Evolutionary conservation across 2,113 vertebrate species (phyloP).

Genomic region (Ceyx margarethae): DNA sequence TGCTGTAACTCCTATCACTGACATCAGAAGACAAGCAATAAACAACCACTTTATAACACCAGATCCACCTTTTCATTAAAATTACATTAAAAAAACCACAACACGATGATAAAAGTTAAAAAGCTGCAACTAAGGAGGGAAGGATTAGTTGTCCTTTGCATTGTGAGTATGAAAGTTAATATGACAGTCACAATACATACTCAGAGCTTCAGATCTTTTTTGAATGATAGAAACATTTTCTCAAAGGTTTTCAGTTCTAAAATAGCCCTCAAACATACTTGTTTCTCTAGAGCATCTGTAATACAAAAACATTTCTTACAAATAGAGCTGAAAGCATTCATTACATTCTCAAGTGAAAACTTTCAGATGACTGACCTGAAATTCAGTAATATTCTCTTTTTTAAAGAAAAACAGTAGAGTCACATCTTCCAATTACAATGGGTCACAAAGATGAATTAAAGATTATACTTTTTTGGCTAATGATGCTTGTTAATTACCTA

Average conservation of each 20-base stretch:
- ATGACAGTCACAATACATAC: neutral
- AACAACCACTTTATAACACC: neutral
- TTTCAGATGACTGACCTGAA: constrained; percentile 12
- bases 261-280: constrained; percentile 25
- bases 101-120: neutral
- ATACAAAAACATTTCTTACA: constrained; percentile 27
- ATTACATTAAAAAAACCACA: constrained; percentile 31
- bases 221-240: constrained; percentile 29
- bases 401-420: neutral
- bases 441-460: constrained; percentile 12
- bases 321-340: constrained; percentile 26
- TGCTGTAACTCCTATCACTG: neutral
- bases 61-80: constrained; percentile 39
- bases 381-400: neutral
- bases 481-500: neutral
- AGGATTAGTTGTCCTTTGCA: constrained; percentile 30
- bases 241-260: constrained; percentile 34
- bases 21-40: constrained; percentile 10
- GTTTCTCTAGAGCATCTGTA: constrained; percentile 25
- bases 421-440: neutral
- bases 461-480: neutral
- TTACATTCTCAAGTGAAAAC: neutral
- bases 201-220: constrained; percentile 18
- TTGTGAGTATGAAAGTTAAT: constrained; percentile 5
- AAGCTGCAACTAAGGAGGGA: neutral